Evolutionary conservation across 1,140 invertebrate genomes (phyloP).

Genomic region (Steinernema khuongi): DNA sequence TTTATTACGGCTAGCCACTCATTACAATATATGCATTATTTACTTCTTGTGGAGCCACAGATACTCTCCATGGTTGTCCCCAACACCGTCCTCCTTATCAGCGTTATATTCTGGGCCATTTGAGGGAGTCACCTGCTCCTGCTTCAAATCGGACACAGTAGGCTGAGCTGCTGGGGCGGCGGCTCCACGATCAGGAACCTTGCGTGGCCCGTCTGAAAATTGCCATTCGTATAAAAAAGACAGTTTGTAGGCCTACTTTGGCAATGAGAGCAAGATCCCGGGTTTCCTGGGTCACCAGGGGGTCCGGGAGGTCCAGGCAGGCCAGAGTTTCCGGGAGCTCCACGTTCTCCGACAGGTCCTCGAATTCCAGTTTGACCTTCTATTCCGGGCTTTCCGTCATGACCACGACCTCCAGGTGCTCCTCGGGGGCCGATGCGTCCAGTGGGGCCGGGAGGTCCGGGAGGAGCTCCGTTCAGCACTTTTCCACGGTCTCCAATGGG

Average conservation of each 20-base stretch:
- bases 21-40: too few species aligned
- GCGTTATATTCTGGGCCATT: background rate
- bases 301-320: slow-evolving; percentile 35
- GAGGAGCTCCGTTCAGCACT: slow-evolving; percentile 40
- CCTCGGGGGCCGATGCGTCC: slow-evolving; percentile 29
- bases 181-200: slow-evolving; percentile 1
- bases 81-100: background rate
- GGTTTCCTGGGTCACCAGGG: slow-evolving; percentile 33
- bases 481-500: slow-evolving; percentile 41
- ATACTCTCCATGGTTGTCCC: background rate
- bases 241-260: slow-evolving; percentile 21
- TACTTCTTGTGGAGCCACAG: slow-evolving; percentile 1
- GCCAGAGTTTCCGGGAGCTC: slow-evolving; percentile 37
- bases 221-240: background rate
- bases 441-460: slow-evolving; percentile 34
- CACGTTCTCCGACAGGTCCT: slow-evolving; percentile 30
- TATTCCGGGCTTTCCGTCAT: slow-evolving; percentile 22
- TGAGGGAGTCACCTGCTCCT: background rate
- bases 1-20: too few species aligned
- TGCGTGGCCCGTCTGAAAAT: background rate
- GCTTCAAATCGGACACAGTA: background rate
- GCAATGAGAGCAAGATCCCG: slow-evolving; percentile 31
- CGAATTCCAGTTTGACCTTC: slow-evolving; percentile 27
- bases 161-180: background rate
- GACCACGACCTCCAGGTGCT: slow-evolving; percentile 16